These are phyloP conservation scores for Reticulitermes lucifugus DNA, from an alignment of 2,888 invertebrate species.

Conservation along the genomic window DNA sequence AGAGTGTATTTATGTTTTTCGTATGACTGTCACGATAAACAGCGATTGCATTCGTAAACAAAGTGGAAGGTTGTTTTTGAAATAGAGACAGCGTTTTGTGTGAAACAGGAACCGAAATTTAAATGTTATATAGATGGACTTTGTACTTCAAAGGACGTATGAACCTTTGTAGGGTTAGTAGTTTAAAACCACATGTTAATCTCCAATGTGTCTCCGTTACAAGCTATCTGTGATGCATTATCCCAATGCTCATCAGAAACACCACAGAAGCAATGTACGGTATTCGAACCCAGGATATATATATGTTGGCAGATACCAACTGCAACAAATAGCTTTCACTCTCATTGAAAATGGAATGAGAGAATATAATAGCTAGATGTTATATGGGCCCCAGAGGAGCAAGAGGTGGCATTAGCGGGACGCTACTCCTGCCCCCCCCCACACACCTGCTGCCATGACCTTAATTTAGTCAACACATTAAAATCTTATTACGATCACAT, in stretches of 20 bases:
- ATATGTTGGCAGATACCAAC: background rate
- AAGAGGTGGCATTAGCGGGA: conserved; percentile 29
- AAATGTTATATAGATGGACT: no score
- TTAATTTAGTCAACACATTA: conserved; percentile 44
- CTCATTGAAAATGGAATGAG: background rate
- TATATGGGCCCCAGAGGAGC: conserved; percentile 27
- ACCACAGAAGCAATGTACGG: background rate
- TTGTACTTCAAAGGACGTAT: no score
- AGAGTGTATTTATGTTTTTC: no score
- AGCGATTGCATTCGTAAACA: no score
- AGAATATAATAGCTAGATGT: conserved; percentile 23
- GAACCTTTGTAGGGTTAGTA: no score
- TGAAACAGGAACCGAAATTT: no score
- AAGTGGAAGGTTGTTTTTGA: no score
- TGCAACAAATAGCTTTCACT: background rate
- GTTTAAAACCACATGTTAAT: no score
- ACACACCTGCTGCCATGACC: conserved; percentile 29
- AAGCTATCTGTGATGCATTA: no score
- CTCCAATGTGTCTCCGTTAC: no score
- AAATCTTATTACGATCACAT: conserved; percentile 44
- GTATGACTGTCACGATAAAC: no score
- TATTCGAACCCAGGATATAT: background rate
- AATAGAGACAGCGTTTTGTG: no score
- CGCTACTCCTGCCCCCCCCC: background rate
- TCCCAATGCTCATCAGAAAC: background rate